Percentiles rank a stretch among this genome's conserved stretches.
Conservation (phyloP, 1,140 invertebrate genomes). For the Drosophila ambigua region DNA sequence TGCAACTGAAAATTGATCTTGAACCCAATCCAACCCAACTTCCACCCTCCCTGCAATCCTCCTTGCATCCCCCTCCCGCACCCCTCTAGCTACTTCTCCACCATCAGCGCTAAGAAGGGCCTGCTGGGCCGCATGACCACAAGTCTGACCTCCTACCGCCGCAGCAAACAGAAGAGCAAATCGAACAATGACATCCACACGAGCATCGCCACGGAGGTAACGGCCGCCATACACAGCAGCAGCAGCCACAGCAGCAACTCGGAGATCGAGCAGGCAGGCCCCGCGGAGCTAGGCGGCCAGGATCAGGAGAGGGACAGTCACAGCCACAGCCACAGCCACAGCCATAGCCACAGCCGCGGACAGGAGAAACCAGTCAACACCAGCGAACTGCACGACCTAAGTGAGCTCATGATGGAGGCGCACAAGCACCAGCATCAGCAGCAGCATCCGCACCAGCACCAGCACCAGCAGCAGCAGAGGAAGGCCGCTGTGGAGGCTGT, state of each 20-base stretch:
- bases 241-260: constrained; percentile 33
- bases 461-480: constrained; percentile 21
- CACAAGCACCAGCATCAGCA: constrained; percentile 35
- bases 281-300: constrained; percentile 1
- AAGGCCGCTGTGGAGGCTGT: constrained; percentile 21
- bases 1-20: too few relatives aligned
- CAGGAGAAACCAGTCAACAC: constrained; percentile 22
- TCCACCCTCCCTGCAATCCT: constrained; percentile 2
- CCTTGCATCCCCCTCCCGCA: neutral
- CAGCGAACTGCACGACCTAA: constrained; percentile 42
- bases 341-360: constrained; percentile 10
- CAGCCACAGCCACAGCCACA: constrained; percentile 1
- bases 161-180: constrained; percentile 80
- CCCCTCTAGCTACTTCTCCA: constrained; percentile 74
- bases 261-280: constrained; percentile 16
- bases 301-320: constrained; percentile 3
- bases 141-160: constrained; percentile 80
- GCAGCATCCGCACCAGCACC: constrained; percentile 28
- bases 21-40: too few relatives aligned
- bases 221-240: constrained; percentile 50
- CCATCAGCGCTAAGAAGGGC: constrained; percentile 81
- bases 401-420: constrained; percentile 65
- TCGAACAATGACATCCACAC: constrained; percentile 82
- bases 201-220: constrained; percentile 71
- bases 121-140: constrained; percentile 81